phyloP scores from a whole-genome alignment of 1,140 invertebrate species.

The Saccostrea glomerata region DNA sequence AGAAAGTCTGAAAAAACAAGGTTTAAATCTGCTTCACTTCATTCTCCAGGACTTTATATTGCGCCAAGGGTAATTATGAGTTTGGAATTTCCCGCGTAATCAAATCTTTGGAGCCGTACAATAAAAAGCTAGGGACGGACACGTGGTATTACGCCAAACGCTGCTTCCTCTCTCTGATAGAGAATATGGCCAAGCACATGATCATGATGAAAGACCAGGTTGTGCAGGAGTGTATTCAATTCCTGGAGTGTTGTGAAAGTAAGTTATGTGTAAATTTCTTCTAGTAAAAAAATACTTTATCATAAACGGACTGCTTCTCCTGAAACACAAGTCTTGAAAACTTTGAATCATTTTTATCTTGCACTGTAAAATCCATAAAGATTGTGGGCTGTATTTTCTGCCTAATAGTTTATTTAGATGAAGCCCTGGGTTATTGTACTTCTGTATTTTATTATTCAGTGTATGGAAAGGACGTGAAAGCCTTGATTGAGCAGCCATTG shows the following conservation, averaged over 20 bases:
- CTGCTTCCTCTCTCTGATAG: slow-evolving; percentile 95
- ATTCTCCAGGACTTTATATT: slow-evolving; percentile 90
- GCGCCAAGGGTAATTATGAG: slow-evolving; percentile 99
- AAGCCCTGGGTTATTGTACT: background rate
- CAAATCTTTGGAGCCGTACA: slow-evolving; percentile 96
- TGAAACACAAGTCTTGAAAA: too few species aligned
- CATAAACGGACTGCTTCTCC: too few species aligned
- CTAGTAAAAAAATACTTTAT: too few species aligned
- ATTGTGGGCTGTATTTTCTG: background rate
- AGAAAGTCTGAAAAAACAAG: background rate
- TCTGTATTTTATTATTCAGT: slow-evolving; percentile 79
- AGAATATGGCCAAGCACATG: slow-evolving; percentile 94
- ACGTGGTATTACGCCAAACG: slow-evolving; percentile 99
- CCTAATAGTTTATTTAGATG: background rate
- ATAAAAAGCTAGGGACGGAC: slow-evolving; percentile 96
- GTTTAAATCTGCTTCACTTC: background rate
- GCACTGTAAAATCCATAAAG: too few species aligned
- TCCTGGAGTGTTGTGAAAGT: slow-evolving; percentile 93
- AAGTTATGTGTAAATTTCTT: too few species aligned
- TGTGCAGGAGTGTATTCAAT: slow-evolving; percentile 93
- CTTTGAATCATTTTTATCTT: too few species aligned
- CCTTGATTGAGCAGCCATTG: slow-evolving; percentile 89
- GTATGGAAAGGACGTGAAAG: slow-evolving; percentile 91
- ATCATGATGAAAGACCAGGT: slow-evolving; percentile 93
- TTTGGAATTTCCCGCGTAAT: slow-evolving; percentile 99